phyloP scores from a whole-genome alignment of 2,113 vertebrate genomes.

The Litocranius walleri region DNA sequence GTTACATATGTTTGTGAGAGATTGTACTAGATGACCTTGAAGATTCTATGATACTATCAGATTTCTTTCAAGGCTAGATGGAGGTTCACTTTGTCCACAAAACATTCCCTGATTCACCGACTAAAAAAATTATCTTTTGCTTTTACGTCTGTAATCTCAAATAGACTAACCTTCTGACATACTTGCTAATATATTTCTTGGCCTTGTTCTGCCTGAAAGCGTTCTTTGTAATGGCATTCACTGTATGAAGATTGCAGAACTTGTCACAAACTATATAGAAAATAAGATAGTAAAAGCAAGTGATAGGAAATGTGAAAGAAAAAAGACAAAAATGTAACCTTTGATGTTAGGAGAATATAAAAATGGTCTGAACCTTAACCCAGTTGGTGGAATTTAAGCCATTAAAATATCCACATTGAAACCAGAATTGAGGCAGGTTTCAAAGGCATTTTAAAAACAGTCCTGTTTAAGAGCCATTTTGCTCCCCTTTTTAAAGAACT shows the following conservation, averaged over 20 bases:
- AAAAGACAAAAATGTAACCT: not conserved
- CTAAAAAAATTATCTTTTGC: conserved; percentile 12
- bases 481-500: not conserved
- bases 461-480: not conserved
- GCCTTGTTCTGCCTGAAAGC: conserved; percentile 10
- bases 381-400: not conserved
- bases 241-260: not conserved
- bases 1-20: not conserved
- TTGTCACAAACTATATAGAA: conserved; percentile 12
- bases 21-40: not conserved
- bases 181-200: conserved; percentile 38
- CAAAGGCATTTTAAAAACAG: conserved; percentile 1
- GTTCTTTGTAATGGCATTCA: conserved; percentile 26
- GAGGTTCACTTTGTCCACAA: not conserved
- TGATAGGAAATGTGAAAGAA: conserved; percentile 31
- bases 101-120: not conserved
- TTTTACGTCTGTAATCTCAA: conserved; percentile 43
- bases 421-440: not conserved
- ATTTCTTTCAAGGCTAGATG: not conserved
- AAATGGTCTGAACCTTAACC: conserved; percentile 8
- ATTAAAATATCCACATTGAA: conserved; percentile 19
- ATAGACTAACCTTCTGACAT: not conserved
- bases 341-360: conserved; percentile 7
- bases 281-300: conserved; percentile 20
- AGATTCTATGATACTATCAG: not conserved